Percentiles rank a stretch among this genome's conserved stretches.
These are phyloP conservation scores for Dunckerocampus dactyliophorus DNA, from an alignment of 2,113 vertebrate genomes.

Conservation along the genomic window DNA sequence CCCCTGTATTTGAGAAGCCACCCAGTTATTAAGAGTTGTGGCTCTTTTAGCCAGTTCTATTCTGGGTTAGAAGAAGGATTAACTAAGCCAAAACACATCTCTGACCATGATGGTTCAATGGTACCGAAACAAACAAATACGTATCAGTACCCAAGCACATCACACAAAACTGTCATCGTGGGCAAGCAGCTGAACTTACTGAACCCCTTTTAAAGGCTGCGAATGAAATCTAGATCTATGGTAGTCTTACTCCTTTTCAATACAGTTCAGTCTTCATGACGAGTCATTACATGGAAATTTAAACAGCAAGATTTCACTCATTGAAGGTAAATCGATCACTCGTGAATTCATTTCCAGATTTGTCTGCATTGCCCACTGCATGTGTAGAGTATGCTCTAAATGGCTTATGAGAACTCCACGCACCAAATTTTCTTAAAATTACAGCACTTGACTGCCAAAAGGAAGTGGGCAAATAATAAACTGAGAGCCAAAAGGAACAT, in stretches of 20 bases:
- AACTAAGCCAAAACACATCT: constrained; percentile 28
- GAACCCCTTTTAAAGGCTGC: not conserved
- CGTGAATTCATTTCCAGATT: constrained; percentile 39
- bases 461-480: constrained; percentile 27
- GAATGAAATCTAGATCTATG: constrained; percentile 9
- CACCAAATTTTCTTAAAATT: constrained; percentile 17
- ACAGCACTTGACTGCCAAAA: constrained; percentile 30
- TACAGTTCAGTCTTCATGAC: constrained; percentile 9
- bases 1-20: constrained; percentile 68
- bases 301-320: constrained; percentile 18
- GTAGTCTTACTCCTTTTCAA: constrained; percentile 32
- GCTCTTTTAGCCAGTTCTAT: constrained; percentile 60
- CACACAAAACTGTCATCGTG: constrained; percentile 17
- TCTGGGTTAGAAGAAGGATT: constrained; percentile 27
- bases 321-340: constrained; percentile 23
- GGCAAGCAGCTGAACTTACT: not conserved
- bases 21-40: constrained; percentile 68
- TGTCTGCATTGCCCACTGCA: constrained; percentile 8
- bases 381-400: constrained; percentile 23
- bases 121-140: constrained; percentile 4
- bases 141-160: too few species aligned
- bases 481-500: constrained; percentile 34
- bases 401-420: constrained; percentile 32
- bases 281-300: constrained; percentile 8
- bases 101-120: constrained; percentile 12